Base-by-base conservation (phyloP, 2,888 invertebrate genomes). In the Spisula solida region DNA sequence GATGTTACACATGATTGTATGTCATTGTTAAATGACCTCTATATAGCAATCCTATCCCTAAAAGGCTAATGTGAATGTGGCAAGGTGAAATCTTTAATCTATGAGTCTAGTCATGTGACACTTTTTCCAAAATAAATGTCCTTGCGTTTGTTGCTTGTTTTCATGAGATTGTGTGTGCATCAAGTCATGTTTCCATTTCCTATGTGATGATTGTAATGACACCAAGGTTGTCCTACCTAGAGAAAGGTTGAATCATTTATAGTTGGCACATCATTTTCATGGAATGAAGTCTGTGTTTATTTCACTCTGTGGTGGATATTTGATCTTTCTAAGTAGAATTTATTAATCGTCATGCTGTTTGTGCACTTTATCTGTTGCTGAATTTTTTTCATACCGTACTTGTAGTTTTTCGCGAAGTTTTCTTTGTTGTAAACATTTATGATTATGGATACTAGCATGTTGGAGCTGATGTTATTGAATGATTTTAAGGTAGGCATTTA, bases 381-480 rank as follows among this genome's bases (percentile, higher is more conserved):
- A 51, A 8, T 51, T 51, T 16, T 51, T 5, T 51, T 5, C n/a
- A n/a, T n/a, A n/a, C n/a, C n/a, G 6, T 51, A 51, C 51, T 51
- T 51, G 16, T 51, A 14, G 1, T 51, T 51, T 41, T 8, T 16
- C 1, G 51, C 12, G 14, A 51, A 51, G 4, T 51, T 51, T 51
- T 51, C 6, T 51, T 51, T 5, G 14, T 5, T 51, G 25, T 66
- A 4, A 25, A 60, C 60, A 25, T 56, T 14, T 20, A 56, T 56
- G 56, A 56, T 6, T 5, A 75, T 75, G 75, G 75, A 75, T 16
- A 41, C 41, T 8, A 41, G 41, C 8, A 31, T 85, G 55, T 41
- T 85, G 78, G 85, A 85, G 34, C 41, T 85, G 34, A 85, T 85
- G 85, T n/a, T 85, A 12, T 18, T 78, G 55, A 85, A 85, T 31